phyloP scores from a whole-genome alignment of 2,888 invertebrate species.

The Argyra leucocephala region DNA sequence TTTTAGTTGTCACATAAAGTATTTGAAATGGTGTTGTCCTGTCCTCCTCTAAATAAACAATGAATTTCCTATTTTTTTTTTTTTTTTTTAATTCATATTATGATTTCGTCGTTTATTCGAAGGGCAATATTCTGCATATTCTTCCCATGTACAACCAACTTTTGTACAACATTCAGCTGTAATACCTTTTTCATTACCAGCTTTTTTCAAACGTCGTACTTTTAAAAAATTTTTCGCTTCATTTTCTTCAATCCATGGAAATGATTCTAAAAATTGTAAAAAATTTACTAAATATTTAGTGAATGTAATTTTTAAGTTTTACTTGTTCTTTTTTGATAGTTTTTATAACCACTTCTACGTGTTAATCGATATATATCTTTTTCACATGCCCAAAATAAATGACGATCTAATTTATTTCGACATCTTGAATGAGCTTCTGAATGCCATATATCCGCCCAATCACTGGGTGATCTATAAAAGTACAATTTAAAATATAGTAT shows the following conservation, averaged over 20 bases:
- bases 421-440: slow-evolving; percentile 50
- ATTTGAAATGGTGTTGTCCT: too few relatives aligned
- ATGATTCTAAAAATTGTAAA: slow-evolving; percentile 27
- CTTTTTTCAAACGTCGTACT: slow-evolving; percentile 30
- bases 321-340: not conserved
- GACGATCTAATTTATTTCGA: slow-evolving; percentile 48
- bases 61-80: too few relatives aligned
- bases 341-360: slow-evolving; percentile 40
- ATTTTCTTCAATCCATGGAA: slow-evolving; percentile 41
- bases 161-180: slow-evolving; percentile 53
- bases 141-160: slow-evolving; percentile 54
- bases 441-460: slow-evolving; percentile 53
- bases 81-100: slow-evolving; percentile 23
- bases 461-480: slow-evolving; percentile 25
- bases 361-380: slow-evolving; percentile 52
- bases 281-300: not conserved
- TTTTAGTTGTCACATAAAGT: too few relatives aligned
- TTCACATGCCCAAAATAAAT: slow-evolving; percentile 53
- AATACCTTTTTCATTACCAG: slow-evolving; percentile 32
- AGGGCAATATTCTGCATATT: slow-evolving; percentile 56
- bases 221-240: slow-evolving; percentile 36
- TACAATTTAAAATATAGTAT: too few relatives aligned
- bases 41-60: too few relatives aligned
- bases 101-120: slow-evolving; percentile 47
- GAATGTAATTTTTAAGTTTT: not conserved